phyloP scores from a whole-genome alignment of 2,113 vertebrate genomes.

The Cariama cristata region DNA sequence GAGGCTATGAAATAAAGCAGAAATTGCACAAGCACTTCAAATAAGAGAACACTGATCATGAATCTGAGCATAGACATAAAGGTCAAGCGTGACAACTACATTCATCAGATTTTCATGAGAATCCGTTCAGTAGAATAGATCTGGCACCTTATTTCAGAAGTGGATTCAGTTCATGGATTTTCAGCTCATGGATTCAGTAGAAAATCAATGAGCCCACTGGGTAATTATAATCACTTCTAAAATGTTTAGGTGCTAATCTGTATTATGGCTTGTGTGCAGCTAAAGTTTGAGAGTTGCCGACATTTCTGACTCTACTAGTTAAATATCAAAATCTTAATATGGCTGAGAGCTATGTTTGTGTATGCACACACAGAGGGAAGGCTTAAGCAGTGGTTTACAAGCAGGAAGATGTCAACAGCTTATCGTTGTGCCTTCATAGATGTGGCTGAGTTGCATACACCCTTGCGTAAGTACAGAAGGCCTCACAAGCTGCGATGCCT shows the following conservation, averaged over 20 bases:
- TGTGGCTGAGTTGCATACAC: neutral
- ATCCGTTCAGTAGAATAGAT: neutral
- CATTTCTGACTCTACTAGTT: neutral
- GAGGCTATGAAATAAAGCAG: constrained; percentile 1
- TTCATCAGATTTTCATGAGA: constrained; percentile 43
- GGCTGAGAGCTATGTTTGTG: neutral
- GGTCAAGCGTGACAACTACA: constrained; percentile 57
- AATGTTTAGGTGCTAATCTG: neutral
- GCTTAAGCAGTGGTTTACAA: neutral
- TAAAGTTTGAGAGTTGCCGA: neutral
- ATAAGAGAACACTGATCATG: neutral
- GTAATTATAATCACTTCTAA: neutral
- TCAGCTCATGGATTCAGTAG: neutral
- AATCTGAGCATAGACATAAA: constrained; percentile 29
- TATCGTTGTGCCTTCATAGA: neutral
- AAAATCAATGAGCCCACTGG: neutral
- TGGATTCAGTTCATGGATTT: neutral
- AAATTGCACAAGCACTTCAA: neutral
- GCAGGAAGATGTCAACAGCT: neutral
- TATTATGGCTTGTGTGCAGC: neutral
- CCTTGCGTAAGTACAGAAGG: neutral
- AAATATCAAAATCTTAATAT: neutral
- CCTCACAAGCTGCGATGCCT: neutral
- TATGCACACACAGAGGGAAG: neutral
- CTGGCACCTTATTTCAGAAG: constrained; percentile 14